phyloP scores from a whole-genome alignment of 2,113 vertebrate species.

The Apodemus speciosus region DNA sequence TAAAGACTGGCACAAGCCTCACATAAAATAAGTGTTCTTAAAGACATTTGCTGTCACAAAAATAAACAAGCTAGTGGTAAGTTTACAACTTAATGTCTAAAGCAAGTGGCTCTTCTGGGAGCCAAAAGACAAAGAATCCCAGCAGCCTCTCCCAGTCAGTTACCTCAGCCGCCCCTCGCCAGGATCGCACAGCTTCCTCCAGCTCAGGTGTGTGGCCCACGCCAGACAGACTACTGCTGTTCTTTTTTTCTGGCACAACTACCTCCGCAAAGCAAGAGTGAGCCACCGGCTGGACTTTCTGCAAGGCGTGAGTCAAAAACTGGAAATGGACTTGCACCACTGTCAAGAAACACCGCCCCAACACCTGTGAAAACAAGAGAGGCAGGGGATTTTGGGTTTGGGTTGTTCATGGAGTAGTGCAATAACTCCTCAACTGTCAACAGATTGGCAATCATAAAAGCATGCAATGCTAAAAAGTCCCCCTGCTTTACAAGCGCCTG shows the following conservation, averaged over 20 bases:
- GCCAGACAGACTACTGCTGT: slow-evolving; percentile 78
- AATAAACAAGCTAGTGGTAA: background rate
- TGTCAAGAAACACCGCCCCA: slow-evolving; percentile 97
- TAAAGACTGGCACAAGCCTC: background rate
- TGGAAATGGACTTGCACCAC: slow-evolving; percentile 99
- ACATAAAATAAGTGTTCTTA: background rate
- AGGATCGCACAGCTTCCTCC: slow-evolving; percentile 94
- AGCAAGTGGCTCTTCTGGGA: slow-evolving; percentile 46
- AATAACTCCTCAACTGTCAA: background rate
- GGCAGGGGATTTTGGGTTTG: background rate
- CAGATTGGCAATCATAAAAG: background rate
- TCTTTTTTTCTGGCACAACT: slow-evolving; percentile 93
- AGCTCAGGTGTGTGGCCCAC: slow-evolving; percentile 89
- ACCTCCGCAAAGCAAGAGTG: slow-evolving; percentile 96
- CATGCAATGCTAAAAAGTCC: background rate
- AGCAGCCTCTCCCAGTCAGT: background rate
- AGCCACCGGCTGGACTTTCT: slow-evolving; percentile 97
- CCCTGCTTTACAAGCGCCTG: background rate
- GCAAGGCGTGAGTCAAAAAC: slow-evolving; percentile 97
- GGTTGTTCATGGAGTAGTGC: background rate
- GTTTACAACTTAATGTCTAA: slow-evolving; percentile 45
- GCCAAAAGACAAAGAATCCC: background rate
- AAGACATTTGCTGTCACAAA: slow-evolving; percentile 34
- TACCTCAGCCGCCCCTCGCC: slow-evolving; percentile 97
- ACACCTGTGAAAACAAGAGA: slow-evolving; percentile 87